Conservation (phyloP, 2,888 invertebrate species). For the Lasioglossum zephyrum region DNA sequence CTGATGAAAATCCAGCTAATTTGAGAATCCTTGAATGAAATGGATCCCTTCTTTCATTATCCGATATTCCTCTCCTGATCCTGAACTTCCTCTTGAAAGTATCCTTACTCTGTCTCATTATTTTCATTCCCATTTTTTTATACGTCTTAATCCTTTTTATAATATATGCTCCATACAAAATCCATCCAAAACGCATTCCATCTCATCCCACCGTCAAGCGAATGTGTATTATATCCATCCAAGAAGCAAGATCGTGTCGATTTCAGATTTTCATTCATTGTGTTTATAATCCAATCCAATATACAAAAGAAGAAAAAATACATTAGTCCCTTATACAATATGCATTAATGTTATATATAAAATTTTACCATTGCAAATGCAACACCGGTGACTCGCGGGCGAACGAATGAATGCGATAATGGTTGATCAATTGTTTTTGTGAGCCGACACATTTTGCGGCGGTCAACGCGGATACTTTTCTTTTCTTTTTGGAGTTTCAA, state of each 20-base stretch:
- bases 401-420: conserved; percentile 19
- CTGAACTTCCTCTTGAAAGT: conserved; percentile 77
- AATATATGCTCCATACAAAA: conserved; percentile 77
- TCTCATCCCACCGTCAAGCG: conserved; percentile 79
- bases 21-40: conserved; percentile 73
- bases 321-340: conserved; percentile 80
- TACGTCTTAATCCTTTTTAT: conserved; percentile 75
- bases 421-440: conserved; percentile 44
- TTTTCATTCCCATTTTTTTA: conserved; percentile 64
- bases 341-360: conserved; percentile 68
- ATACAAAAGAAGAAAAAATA: conserved; percentile 85
- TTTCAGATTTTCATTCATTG: conserved; percentile 85
- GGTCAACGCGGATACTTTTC: conserved; percentile 6
- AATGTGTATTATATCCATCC: conserved; percentile 83
- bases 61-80: conserved; percentile 73
- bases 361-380: conserved; percentile 72
- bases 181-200: conserved; percentile 79
- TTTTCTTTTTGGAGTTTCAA: not conserved
- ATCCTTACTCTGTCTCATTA: conserved; percentile 69
- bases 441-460: conserved; percentile 2
- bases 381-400: conserved; percentile 65
- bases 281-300: conserved; percentile 85
- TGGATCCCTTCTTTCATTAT: conserved; percentile 68
- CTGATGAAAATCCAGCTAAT: conserved; percentile 75
- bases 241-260: conserved; percentile 84